These are phyloP conservation scores for Eucidaris tribuloides DNA, from an alignment of 35 echinoderm and acorn worm species.

Conservation along the genomic window DNA sequence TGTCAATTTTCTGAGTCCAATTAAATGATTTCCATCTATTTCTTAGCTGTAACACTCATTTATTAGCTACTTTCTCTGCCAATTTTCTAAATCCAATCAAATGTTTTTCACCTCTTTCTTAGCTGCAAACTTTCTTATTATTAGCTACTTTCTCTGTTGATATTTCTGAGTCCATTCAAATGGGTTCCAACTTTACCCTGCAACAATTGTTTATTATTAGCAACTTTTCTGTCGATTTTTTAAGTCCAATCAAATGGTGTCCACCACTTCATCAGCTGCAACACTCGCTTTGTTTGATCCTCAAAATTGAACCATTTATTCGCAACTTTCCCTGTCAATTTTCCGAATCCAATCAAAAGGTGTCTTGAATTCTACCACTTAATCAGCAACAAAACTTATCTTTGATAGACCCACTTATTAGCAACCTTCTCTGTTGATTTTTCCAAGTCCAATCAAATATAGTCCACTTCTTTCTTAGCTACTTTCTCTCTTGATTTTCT, in stretches of 20 bases:
- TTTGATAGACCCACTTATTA: background rate
- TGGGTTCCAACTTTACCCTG: too few species aligned
- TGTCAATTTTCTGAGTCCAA: slow-evolving; percentile 89
- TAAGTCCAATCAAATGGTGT: background rate
- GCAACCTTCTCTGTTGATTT: background rate
- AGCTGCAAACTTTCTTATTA: background rate
- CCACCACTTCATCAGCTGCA: background rate
- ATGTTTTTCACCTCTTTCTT: too few species aligned
- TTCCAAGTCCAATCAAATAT: too few species aligned
- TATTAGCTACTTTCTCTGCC: background rate
- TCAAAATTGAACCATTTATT: background rate
- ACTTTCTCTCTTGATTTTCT: too few species aligned
- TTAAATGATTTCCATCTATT: slow-evolving; percentile 93
- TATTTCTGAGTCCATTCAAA: too few species aligned
- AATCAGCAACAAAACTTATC: too few species aligned
- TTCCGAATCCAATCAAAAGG: background rate
- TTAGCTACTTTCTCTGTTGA: too few species aligned
- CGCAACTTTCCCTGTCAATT: background rate
- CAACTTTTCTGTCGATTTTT: too few species aligned
- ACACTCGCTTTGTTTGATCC: background rate
- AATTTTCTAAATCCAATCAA: too few species aligned
- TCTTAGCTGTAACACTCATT: background rate
- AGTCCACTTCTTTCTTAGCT: too few species aligned
- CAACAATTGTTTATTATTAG: too few species aligned
- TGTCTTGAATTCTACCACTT: too few species aligned